Base-by-base conservation (phyloP, 2,113 vertebrate species). In the Taxidea taxus region DNA sequence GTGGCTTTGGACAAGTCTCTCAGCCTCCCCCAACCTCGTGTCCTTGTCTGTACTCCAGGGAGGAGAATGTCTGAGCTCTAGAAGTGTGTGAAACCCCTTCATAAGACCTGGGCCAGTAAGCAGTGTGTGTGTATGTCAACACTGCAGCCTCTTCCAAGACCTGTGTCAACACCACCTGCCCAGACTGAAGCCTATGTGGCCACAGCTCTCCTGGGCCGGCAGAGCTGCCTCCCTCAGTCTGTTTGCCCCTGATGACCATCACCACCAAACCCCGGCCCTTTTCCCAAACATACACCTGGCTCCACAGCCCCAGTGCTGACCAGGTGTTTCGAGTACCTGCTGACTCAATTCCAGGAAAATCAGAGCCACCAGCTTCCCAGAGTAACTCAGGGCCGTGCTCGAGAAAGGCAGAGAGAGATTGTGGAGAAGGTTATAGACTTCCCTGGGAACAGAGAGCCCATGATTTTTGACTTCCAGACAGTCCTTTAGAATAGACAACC, bases 271-370 rank as follows among this genome's bases (percentile, higher is more conserved):
- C 14, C 66, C 4, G 16, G 56, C 27, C 54, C 56, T 51, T 77
- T 8, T 7, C 70, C 51, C 84, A 18, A 47, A 66, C n/a, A 13
- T n/a, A 62, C 39, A 15, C 15, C 64, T 34, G 21, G 16, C 34
- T 18, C 29, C 20, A 13, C 42, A 42, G 75, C 66, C 58, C 74
- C 14, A 0, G 25, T 15, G 0, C 92, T 31, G 34, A 25, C 34
- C 4, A 0, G 42, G 42, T 6, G 18, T 20, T 29, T 0, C 3
- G 0, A 4, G 6, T 25, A 2, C 29, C 54, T 54, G 29, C 31
- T 42, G 62, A 39, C 54, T 47, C 10, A 1, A 27, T 75, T 42
- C 84, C 34, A n/a, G 80, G 89, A 39, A 72, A 37, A 2, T 15
- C 39, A 12, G 23, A 72, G 66, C 16, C 13, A 1, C 62, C 25